phyloP scores from a whole-genome alignment of 2,113 vertebrate species.

The Setophaga coronata region DNA sequence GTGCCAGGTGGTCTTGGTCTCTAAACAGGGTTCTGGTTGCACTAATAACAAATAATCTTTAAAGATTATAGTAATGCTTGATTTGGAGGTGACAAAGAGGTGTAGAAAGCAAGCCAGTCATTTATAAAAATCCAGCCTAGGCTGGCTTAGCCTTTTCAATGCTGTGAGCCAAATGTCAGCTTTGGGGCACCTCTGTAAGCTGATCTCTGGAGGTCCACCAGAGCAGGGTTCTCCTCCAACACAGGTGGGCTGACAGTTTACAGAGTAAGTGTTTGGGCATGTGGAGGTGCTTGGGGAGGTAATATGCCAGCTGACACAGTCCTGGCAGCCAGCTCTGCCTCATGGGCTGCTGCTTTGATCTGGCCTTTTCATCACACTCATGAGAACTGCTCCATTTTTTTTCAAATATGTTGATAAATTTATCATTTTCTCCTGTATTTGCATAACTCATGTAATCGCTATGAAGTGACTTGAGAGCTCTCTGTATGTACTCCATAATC shows the following conservation, averaged over 20 bases:
- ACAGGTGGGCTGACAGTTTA: conserved; percentile 51
- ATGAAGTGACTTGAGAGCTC: conserved; percentile 15
- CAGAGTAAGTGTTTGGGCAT: conserved; percentile 35
- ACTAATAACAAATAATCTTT: conserved; percentile 10
- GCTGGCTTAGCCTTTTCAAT: neutral
- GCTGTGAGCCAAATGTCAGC: conserved; percentile 6
- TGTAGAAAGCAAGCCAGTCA: conserved; percentile 9
- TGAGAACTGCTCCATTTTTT: neutral
- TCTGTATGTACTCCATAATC: neutral
- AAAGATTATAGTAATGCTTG: conserved; percentile 15
- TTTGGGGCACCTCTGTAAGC: neutral
- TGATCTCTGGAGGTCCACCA: neutral
- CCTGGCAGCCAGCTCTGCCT: conserved; percentile 29
- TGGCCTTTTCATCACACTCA: conserved; percentile 18
- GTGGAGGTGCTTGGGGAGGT: neutral
- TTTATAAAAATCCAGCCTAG: neutral
- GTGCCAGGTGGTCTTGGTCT: conserved; percentile 12
- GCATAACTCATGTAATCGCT: neutral
- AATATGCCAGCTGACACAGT: conserved; percentile 16
- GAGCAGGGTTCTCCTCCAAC: neutral
- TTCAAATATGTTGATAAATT: conserved; percentile 30
- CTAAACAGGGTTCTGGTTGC: neutral
- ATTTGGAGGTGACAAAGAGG: conserved; percentile 27
- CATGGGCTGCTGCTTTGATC: conserved; percentile 40
- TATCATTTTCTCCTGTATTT: conserved; percentile 21